Evolutionary conservation across 2,888 invertebrate genomes (phyloP), one percentile per base, ranked within the genome.

Genomic region (Philopedon plagiatum): DNA sequence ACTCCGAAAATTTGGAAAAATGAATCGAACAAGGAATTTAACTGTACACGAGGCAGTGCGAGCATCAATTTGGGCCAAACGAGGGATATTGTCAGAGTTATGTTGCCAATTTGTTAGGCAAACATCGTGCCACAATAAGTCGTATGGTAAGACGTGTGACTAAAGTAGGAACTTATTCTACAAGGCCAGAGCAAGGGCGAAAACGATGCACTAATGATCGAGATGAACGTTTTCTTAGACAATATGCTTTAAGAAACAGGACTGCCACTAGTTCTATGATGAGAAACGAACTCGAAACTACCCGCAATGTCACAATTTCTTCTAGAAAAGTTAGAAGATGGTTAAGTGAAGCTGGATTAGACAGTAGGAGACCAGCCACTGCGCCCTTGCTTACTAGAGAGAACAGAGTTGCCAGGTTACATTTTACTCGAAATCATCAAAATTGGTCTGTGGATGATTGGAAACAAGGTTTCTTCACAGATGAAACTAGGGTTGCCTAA

Each of bases 31-130:
- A 23, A 51, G 51, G 26, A 51, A 51, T 51, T 39, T 39, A 60
- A 60, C 39, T 60, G 60, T 21, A 60, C 41, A 60, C 15, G 60
- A 60, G 60, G 41, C 23, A 60, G 41, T 60, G 41, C 60, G 19
- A 41, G 41, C 60, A 1, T 60, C 60, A 60, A 34, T 57, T 34
- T 57, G 29, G 32, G n/a, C 32, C 32, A 34, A 44, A 60, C 60
- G 39, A 39, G 13, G 2, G 39, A 13, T 39, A 39, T 39, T 39
- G 5, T 39, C 39, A 39, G 60, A 60, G 21, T 18, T 37, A n/a
- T n/a, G n/a, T n/a, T n/a, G n/a, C n/a, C n/a, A n/a, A n/a, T n/a
- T n/a, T n/a, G n/a, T n/a, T n/a, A 61, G 41, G 44, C 39, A 23
- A 39, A 41, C 44, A 41, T 61, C 41, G 26, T 61, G 15, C 62